Percentiles rank a stretch among this genome's conserved stretches.
Conservation (phyloP, 2,113 vertebrate genomes). For the Synchiropus splendidus region DNA sequence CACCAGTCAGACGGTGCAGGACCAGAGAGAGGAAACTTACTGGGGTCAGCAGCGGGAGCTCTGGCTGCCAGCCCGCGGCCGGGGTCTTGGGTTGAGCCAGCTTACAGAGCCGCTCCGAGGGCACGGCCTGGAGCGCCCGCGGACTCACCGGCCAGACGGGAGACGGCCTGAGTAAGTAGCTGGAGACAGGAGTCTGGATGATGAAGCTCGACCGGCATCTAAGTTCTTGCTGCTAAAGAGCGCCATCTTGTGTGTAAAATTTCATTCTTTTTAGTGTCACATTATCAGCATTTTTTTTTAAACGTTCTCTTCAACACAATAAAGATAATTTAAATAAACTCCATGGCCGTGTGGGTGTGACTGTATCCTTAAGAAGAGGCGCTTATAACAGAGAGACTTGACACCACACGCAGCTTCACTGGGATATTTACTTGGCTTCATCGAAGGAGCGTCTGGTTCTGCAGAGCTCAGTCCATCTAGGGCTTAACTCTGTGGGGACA, state of each 20-base stretch:
- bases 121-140: slow-evolving; percentile 41
- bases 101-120: slow-evolving; percentile 45
- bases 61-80: slow-evolving; percentile 44
- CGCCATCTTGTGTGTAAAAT: too few species aligned
- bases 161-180: slow-evolving; percentile 29
- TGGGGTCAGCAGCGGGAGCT: slow-evolving; percentile 19
- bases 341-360: too few species aligned
- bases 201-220: too few species aligned
- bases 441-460: slow-evolving; percentile 21
- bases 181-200: neutral
- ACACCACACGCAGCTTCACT: neutral
- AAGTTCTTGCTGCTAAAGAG: too few species aligned
- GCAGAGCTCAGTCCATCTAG: slow-evolving; percentile 41
- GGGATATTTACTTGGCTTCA: slow-evolving; percentile 36
- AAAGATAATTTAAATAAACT: too few species aligned
- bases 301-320: too few species aligned
- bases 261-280: too few species aligned
- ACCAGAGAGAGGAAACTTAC: slow-evolving; percentile 38
- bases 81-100: slow-evolving; percentile 45
- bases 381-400: neutral
- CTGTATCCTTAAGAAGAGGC: too few species aligned
- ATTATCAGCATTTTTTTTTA: too few species aligned
- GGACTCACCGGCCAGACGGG: slow-evolving; percentile 52
- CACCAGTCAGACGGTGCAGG: too few species aligned
- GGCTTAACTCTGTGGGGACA: slow-evolving; percentile 37